Conservation (phyloP, 1,140 invertebrate species). For the Matsumurasca onukii region DNA sequence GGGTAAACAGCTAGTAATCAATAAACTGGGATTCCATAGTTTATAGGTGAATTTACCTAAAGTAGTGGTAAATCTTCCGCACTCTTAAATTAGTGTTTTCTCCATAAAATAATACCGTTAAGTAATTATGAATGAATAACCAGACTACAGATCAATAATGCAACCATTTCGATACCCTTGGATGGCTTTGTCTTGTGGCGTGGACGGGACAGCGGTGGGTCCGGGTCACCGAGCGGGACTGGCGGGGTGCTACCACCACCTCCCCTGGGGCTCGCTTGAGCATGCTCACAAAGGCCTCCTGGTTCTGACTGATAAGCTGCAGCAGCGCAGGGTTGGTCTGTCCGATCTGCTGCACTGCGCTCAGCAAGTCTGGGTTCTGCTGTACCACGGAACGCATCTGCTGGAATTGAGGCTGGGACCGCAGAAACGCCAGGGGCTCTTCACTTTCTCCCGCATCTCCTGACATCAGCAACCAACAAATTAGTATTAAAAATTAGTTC, state of each 20-base stretch:
- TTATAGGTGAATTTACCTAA: too few relatives aligned
- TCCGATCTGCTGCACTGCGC: conserved; percentile 88
- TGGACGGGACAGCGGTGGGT: conserved; percentile 63
- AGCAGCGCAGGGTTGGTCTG: conserved; percentile 93
- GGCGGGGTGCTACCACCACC: conserved; percentile 27
- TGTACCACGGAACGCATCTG: conserved; percentile 94
- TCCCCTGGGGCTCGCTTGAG: conserved; percentile 86
- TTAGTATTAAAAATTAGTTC: too few relatives aligned
- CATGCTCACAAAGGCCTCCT: conserved; percentile 96
- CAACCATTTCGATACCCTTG: conserved; percentile 97
- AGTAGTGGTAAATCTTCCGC: too few relatives aligned
- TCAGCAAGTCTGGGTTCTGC: conserved; percentile 91
- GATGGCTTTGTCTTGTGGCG: conserved; percentile 92
- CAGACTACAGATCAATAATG: too few relatives aligned
- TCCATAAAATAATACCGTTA: too few relatives aligned
- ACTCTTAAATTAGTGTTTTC: too few relatives aligned
- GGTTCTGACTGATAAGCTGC: conserved; percentile 89
- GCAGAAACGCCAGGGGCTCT: conserved; percentile 88
- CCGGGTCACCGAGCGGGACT: too few relatives aligned
- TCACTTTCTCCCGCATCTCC: conserved; percentile 48
- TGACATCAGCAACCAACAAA: too few relatives aligned
- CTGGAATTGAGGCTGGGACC: conserved; percentile 93
- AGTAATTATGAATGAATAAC: too few relatives aligned
- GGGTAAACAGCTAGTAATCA: too few relatives aligned
- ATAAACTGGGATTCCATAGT: too few relatives aligned